Conservation (phyloP, 2,797 vertebrate genomes). For the Centropyge bicolor region DNA sequence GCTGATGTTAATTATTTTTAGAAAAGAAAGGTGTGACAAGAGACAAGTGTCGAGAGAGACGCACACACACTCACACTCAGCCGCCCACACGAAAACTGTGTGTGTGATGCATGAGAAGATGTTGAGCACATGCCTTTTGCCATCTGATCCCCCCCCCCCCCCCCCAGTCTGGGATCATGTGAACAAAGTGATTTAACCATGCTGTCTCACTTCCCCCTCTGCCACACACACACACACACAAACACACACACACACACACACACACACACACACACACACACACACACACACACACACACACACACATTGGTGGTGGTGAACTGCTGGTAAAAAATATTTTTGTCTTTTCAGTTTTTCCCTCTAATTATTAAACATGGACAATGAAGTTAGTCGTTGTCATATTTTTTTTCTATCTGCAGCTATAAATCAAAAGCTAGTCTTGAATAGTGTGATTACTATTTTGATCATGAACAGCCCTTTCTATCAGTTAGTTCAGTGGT, state of each 20-base stretch:
- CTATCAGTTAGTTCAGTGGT: no score
- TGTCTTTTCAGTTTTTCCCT: not conserved
- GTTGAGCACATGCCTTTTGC: constrained; percentile 62
- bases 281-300: constrained; percentile 8
- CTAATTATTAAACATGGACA: not conserved
- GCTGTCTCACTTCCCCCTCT: constrained; percentile 61
- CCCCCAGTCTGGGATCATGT: constrained; percentile 71
- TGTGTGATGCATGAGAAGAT: constrained; percentile 32
- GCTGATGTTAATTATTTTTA: constrained; percentile 33
- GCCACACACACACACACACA: constrained; percentile 9
- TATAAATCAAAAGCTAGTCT: not conserved
- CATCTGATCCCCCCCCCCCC: constrained; percentile 55
- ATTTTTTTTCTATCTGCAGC: not conserved
- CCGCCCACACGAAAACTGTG: constrained; percentile 3
- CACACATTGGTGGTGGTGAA: no score
- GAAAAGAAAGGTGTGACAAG: constrained; percentile 34
- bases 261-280: constrained; percentile 26
- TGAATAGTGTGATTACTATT: not conserved
- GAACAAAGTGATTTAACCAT: constrained; percentile 65
- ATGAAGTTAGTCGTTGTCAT: no score
- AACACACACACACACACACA: constrained; percentile 30
- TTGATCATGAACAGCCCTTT: not conserved
- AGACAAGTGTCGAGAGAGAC: constrained; percentile 28
- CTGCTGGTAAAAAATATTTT: not conserved
- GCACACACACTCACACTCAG: not conserved